phyloP scores from a whole-genome alignment of 2,113 vertebrate genomes.

The Mustelus asterias region DNA sequence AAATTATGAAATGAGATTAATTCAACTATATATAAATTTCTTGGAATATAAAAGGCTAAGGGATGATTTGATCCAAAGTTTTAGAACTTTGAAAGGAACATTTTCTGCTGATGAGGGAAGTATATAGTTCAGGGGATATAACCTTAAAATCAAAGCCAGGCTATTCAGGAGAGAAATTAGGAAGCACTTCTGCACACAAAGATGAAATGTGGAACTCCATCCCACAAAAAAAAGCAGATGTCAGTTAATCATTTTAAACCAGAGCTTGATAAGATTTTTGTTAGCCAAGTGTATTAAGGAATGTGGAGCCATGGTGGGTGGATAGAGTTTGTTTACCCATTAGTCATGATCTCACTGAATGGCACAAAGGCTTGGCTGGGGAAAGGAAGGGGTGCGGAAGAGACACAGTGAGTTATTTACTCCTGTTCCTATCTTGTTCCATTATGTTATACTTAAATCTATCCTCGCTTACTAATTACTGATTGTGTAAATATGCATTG shows the following conservation, averaged over 20 bases:
- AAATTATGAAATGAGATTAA: neutral
- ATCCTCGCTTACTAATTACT: neutral
- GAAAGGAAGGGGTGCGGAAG: no score
- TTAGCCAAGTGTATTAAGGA: neutral
- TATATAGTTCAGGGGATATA: neutral
- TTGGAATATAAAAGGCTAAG: neutral
- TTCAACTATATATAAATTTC: neutral
- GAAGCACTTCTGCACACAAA: neutral
- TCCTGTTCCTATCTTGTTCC: neutral
- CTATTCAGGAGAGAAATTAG: neutral
- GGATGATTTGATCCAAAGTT: neutral
- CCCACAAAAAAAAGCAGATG: neutral
- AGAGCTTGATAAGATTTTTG: neutral
- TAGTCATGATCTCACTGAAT: neutral
- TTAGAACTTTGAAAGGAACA: neutral
- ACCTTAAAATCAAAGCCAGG: neutral
- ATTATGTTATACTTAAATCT: neutral
- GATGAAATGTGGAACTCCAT: neutral
- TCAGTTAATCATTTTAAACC: neutral
- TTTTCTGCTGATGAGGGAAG: neutral
- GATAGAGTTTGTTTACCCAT: no score
- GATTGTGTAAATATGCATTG: neutral
- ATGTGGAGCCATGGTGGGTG: neutral
- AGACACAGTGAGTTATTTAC: neutral
- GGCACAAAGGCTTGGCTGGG: neutral